A percentile compares a stretch with the other conserved stretches of the same genome.
These are phyloP conservation scores for Tonatia bakeri DNA, from an alignment of 2,113 vertebrate species.

Conservation along the genomic window DNA sequence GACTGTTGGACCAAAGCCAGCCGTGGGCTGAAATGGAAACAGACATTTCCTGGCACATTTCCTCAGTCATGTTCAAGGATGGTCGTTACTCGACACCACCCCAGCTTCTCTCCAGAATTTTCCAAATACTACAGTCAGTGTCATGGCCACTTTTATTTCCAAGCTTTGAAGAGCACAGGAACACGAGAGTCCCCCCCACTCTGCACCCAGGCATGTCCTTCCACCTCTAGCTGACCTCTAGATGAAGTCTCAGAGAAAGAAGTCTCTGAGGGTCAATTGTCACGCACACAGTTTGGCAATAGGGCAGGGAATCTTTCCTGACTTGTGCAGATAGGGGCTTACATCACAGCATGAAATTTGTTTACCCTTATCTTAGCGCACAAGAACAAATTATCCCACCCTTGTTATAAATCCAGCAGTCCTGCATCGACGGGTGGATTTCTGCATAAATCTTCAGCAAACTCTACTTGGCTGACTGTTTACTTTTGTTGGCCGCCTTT, in stretches of 20 bases:
- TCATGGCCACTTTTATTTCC: neutral
- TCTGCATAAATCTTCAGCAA: conserved; percentile 32
- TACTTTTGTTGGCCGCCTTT: neutral
- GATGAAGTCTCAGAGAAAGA: neutral
- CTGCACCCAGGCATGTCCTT: neutral
- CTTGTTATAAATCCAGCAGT: conserved; percentile 45
- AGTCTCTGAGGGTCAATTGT: neutral
- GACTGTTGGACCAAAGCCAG: neutral
- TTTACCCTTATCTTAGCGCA: conserved; percentile 61
- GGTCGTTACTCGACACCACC: neutral
- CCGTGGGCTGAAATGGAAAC: neutral
- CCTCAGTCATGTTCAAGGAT: neutral
- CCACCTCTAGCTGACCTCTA: neutral
- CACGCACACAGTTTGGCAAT: neutral
- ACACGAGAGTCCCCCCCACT: neutral
- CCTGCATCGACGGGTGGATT: neutral
- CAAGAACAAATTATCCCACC: conserved; percentile 48
- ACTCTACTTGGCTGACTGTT: neutral
- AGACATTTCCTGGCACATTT: neutral
- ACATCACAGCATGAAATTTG: conserved; percentile 48
- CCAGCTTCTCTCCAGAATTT: neutral
- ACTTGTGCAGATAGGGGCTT: conserved; percentile 37
- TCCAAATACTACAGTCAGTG: neutral
- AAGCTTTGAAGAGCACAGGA: neutral
- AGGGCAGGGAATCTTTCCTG: conserved; percentile 20